A percentile compares a stretch with the other conserved stretches of the same genome.
These are phyloP conservation scores for Sesamia inferens DNA, from an alignment of 2,888 invertebrate species.

Conservation along the genomic window DNA sequence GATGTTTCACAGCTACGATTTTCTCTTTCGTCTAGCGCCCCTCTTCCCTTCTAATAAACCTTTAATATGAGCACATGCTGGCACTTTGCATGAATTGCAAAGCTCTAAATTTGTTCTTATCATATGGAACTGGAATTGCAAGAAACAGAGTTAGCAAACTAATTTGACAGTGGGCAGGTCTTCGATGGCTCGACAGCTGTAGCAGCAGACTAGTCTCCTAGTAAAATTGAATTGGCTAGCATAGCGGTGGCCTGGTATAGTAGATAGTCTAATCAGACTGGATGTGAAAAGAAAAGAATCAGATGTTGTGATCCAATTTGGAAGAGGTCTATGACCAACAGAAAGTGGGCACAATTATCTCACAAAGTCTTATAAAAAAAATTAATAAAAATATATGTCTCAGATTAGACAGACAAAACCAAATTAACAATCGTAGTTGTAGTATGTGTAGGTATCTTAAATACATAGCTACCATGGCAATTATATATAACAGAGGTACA, in stretches of 20 bases:
- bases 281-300: not conserved
- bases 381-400: too few species aligned
- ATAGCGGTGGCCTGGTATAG: too few species aligned
- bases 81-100: too few species aligned
- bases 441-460: constrained; percentile 21
- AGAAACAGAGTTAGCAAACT: not conserved
- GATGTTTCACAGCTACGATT: too few species aligned
- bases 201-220: not conserved
- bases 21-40: too few species aligned
- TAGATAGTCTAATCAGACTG: not conserved
- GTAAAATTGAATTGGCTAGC: not conserved
- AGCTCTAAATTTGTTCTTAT: not conserved
- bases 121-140: too few species aligned
- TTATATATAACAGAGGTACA: constrained; percentile 56
- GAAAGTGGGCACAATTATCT: not conserved
- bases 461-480: constrained; percentile 36
- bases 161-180: not conserved
- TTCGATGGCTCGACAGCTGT: not conserved
- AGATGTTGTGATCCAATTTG: not conserved
- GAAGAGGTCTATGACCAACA: not conserved
- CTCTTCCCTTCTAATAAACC: too few species aligned
- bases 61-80: constrained; percentile 8
- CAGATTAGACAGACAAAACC: not conserved
- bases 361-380: too few species aligned
- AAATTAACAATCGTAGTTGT: not conserved